phyloP scores from a whole-genome alignment of 2,888 invertebrate genomes.

The Hirtodrosophila cameraria region DNA sequence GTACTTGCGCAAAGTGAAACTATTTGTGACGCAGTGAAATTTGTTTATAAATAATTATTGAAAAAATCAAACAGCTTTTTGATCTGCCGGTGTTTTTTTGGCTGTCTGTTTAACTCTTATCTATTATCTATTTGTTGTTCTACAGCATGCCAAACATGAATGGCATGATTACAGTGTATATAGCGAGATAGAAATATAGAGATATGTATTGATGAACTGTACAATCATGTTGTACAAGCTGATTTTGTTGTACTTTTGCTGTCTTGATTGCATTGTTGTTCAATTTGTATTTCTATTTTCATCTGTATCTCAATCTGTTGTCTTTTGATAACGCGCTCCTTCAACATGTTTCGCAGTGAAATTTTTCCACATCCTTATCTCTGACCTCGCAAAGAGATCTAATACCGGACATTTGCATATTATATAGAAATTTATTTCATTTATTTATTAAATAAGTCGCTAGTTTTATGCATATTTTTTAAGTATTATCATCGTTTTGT shows the following conservation, averaged over 20 bases:
- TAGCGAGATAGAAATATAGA: too few relatives aligned
- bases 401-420: conserved; percentile 23
- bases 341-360: too few relatives aligned
- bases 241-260: conserved; percentile 10
- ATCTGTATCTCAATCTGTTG: conserved; percentile 23
- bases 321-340: conserved; percentile 35
- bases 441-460: conserved; percentile 14
- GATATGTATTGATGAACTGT: conserved; percentile 22
- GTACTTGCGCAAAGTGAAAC: conserved; percentile 56
- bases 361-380: conserved; percentile 28
- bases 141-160: conserved; percentile 42
- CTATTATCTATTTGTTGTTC: conserved; percentile 37
- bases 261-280: conserved; percentile 63
- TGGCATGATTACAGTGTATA: too few relatives aligned
- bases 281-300: conserved; percentile 59
- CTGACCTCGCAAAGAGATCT: conserved; percentile 24
- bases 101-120: conserved; percentile 24
- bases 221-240: conserved; percentile 56
- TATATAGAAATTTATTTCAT: neutral
- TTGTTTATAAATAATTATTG: conserved; percentile 23
- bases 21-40: conserved; percentile 37
- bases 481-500: conserved; percentile 28
- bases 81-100: neutral
- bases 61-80: neutral
- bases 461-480: too few relatives aligned